These are phyloP conservation scores for Trichonephila inaurata DNA, from an alignment of 1,140 invertebrate species.

Conservation along the genomic window DNA sequence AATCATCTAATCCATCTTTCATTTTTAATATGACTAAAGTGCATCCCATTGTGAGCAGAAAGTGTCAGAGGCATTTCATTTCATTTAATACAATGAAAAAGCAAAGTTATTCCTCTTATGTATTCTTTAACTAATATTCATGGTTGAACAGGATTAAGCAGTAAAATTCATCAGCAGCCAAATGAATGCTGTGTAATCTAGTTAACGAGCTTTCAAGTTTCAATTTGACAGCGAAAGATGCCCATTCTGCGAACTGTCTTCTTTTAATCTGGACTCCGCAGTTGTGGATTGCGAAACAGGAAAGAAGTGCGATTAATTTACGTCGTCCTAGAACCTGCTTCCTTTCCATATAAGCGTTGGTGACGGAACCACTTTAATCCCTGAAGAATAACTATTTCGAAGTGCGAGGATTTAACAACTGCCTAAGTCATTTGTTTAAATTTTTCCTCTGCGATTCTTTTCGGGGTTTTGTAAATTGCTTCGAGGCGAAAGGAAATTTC, in stretches of 20 bases:
- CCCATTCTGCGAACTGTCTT: neutral
- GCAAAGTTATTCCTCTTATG: too few species aligned
- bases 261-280: conserved; percentile 1
- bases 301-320: conserved; percentile 11
- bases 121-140: neutral
- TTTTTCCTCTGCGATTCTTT: conserved; percentile 35
- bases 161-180: neutral
- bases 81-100: too few species aligned
- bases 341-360: neutral
- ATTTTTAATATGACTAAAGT: too few species aligned
- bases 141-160: neutral
- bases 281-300: conserved; percentile 18
- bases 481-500: conserved; percentile 24
- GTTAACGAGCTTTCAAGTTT: conserved; percentile 4
- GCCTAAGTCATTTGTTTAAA: conserved; percentile 60
- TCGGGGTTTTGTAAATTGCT: conserved; percentile 47
- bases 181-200: neutral
- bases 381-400: conserved; percentile 51
- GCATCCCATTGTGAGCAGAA: too few species aligned
- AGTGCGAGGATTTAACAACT: conserved; percentile 44
- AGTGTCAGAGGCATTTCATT: too few species aligned
- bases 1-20: too few species aligned
- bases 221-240: conserved; percentile 8
- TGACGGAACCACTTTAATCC: conserved; percentile 49
- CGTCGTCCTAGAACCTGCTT: neutral